phyloP scores from a whole-genome alignment of 2,113 vertebrate genomes.

The Oncorhynchus mykiss region DNA sequence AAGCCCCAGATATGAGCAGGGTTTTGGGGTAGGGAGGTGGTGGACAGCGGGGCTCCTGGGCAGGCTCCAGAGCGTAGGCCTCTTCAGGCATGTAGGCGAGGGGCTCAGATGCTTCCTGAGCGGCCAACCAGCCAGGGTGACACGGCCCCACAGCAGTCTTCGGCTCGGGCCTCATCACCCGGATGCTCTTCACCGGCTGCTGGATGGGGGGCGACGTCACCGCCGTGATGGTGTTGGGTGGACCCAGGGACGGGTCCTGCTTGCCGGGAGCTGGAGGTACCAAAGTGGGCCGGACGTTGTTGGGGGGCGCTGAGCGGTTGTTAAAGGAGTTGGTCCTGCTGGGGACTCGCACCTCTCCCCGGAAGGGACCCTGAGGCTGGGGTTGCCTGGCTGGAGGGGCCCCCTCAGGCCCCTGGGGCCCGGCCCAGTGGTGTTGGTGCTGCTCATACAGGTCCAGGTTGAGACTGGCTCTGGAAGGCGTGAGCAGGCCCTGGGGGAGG shows the following conservation, averaged over 20 bases:
- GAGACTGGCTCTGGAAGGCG: slow-evolving; percentile 88
- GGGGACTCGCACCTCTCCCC: slow-evolving; percentile 81
- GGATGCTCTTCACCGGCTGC: slow-evolving; percentile 93
- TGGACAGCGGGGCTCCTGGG: slow-evolving; percentile 85
- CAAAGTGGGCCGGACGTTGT: slow-evolving; percentile 75
- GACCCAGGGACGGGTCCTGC: slow-evolving; percentile 78
- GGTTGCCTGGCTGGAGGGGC: slow-evolving; percentile 70
- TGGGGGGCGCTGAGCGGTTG: slow-evolving; percentile 80
- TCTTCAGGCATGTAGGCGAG: slow-evolving; percentile 76
- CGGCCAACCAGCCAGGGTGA: slow-evolving; percentile 88
- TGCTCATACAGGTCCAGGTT: slow-evolving; percentile 90
- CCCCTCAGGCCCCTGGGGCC: slow-evolving; percentile 80
- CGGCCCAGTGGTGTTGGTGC: slow-evolving; percentile 85
- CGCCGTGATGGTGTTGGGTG: slow-evolving; percentile 90
- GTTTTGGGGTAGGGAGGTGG: slow-evolving; percentile 94
- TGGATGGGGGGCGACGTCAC: slow-evolving; percentile 94
- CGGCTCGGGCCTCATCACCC: slow-evolving; percentile 93
- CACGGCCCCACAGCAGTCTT: slow-evolving; percentile 96
- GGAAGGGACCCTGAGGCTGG: slow-evolving; percentile 81
- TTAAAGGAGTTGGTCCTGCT: slow-evolving; percentile 95
- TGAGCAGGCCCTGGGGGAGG: slow-evolving; percentile 79
- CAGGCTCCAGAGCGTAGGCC: slow-evolving; percentile 77
- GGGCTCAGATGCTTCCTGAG: slow-evolving; percentile 80
- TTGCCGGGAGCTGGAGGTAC: slow-evolving; percentile 69
- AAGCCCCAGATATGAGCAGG: slow-evolving; percentile 74